Evolutionary conservation across 1,140 invertebrate genomes (phyloP).

Genomic region (Cotesia typhae): DNA sequence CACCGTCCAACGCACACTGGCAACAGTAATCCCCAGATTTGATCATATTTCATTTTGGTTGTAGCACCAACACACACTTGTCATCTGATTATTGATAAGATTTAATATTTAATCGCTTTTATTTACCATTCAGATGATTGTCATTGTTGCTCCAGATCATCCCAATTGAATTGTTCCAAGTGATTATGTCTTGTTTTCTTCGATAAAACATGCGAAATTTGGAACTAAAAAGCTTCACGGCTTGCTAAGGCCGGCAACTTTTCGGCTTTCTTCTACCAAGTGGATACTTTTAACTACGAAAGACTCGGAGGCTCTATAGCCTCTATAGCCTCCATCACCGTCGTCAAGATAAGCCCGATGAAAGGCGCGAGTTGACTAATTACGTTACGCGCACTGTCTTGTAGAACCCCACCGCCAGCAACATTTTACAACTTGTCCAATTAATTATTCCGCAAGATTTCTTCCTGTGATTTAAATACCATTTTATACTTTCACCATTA

Average conservation of each 20-base stretch:
- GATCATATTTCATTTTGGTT: too few relatives aligned
- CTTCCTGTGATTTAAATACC: constrained; percentile 57
- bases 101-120: too few relatives aligned
- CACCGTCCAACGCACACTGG: too few relatives aligned
- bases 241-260: too few relatives aligned
- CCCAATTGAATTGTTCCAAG: too few relatives aligned
- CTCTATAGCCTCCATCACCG: neutral
- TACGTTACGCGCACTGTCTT: constrained; percentile 52
- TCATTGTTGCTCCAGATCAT: neutral
- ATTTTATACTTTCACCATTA: constrained; percentile 41
- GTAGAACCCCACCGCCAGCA: constrained; percentile 40
- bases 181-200: too few relatives aligned
- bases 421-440: constrained; percentile 55
- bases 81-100: too few relatives aligned
- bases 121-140: too few relatives aligned
- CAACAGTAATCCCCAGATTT: too few relatives aligned
- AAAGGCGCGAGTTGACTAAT: constrained; percentile 41
- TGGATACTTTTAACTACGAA: neutral
- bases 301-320: neutral
- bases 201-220: too few relatives aligned
- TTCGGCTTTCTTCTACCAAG: neutral
- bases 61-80: too few relatives aligned
- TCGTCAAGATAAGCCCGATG: constrained; percentile 41
- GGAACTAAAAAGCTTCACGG: too few relatives aligned
- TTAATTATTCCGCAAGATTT: constrained; percentile 61